Base-by-base conservation (phyloP, 2,113 vertebrate species). In the Tauraco erythrolophus region DNA sequence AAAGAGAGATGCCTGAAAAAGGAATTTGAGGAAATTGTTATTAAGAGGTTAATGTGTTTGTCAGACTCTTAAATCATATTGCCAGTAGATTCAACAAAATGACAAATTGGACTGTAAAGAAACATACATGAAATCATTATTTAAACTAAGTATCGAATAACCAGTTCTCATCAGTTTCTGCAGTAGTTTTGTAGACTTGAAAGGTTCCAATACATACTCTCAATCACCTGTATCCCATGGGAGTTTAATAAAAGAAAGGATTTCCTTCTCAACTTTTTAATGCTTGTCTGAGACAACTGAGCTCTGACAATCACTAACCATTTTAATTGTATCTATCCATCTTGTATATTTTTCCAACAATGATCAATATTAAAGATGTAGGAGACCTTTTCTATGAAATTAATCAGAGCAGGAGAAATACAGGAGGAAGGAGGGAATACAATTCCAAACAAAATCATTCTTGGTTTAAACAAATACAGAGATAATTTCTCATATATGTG, bases 41-140 rank as follows among this genome's bases (percentile, higher is more conserved):
- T 85, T 74, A 92, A 71, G 82, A 95, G 39, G 78, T 92, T 93
- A 93, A 94, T 83, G 54, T 69, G 62, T 88, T 89, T 85, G 75
- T 76, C 88, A 96, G 84, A 27, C 70, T 72, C 70, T 37, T 85
- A 83, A 94, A 85, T 88, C 66, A 77, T 33, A 50, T 61, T 82
- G 74, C 66, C 62, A 53, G 57, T 11, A 46, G 50, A 57, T 31
- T 85, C 75, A 62, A 69, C 65, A 64, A 58, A 93, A 94, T 92
- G 88, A 93, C 46, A 92, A 58, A 86, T 33, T 31, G 79, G 70
- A 58, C 58, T 58, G 45, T 76, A 69, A 85, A 84, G 53, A 51
- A 92, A 65, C 25, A 25, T 35, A 69, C 9, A 86, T 66, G 46
- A 65, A 90, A 95, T 77, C 24, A 72, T 60, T 93, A 46, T 62